Evolutionary conservation across 2,113 vertebrate species (phyloP), one percentile per base, ranked within the genome.

Genomic region (Ailuropoda melanoleuca): DNA sequence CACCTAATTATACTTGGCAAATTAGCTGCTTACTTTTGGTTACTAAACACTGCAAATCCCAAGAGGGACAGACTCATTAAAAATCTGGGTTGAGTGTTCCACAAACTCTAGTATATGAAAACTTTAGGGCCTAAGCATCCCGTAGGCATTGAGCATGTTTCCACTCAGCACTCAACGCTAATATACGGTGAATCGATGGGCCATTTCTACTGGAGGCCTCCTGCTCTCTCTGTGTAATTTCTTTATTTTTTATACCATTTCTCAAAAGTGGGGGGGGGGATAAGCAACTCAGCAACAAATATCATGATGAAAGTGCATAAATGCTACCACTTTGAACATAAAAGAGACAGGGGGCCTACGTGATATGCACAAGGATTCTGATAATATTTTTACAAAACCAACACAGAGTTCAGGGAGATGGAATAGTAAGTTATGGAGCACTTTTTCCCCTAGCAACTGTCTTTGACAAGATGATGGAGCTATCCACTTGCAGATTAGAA

Each of bases 21-120:
- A 62, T 4, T 8, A 66, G 88, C 85, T 72, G 85, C 90, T 83
- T 56, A n/a, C 43, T 83, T 87, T 90, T 97, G 92, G 94, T 96
- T 78, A 95, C 80, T 62, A 92, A 80, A 88, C 66, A 48, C 1
- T 46, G 37, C 17, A 43, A 87, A 60, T 62, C 83, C 78, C 72
- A 4, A 53, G 29, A 74, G 68, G 31, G 37, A 86, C 29, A 56
- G 53, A 70, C 50, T 83, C 84, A 92, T 90, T 92, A 95, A 62
- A 83, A 64, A 75, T 56, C 68, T 78, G 58, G 78, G 48, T 6
- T 43, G 56, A 74, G 46, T 12, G 48, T 12, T 24, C 34, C 53
- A 39, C 17, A 56, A 66, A 82, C 46, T 55, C 68, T 11, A 14
- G 9, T 9, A 4, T 24, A 23, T 74, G 70, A 60, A 84, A 83